Evolutionary conservation across 2,888 invertebrate species (phyloP).

Genomic region (Pseudolycoriella hygida): DNA sequence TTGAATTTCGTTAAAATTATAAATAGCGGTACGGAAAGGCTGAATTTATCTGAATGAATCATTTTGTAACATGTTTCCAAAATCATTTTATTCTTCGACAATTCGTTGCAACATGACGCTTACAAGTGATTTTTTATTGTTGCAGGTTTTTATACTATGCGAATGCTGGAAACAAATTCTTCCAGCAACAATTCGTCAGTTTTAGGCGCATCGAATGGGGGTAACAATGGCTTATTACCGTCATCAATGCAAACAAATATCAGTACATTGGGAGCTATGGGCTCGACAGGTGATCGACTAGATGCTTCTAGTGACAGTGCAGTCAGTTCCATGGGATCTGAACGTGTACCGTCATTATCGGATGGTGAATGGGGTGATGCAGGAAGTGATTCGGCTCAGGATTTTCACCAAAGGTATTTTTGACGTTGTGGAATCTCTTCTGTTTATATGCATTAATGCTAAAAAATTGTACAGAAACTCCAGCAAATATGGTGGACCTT

Average conservation of each 20-base stretch:
- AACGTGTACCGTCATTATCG: constrained; percentile 71
- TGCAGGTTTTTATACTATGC: constrained; percentile 74
- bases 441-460: too few relatives aligned
- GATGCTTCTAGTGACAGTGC: constrained; percentile 83
- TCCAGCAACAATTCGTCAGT: constrained; percentile 28
- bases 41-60: too few relatives aligned
- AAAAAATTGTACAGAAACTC: constrained; percentile 11
- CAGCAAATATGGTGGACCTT: constrained; percentile 49
- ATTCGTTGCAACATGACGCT: too few relatives aligned
- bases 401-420: constrained; percentile 38
- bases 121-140: constrained; percentile 11
- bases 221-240: constrained; percentile 8
- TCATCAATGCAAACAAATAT: constrained; percentile 12
- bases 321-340: constrained; percentile 84
- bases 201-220: constrained; percentile 15
- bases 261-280: constrained; percentile 31
- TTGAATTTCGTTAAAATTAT: too few relatives aligned
- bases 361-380: constrained; percentile 83
- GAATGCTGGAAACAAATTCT: constrained; percentile 48
- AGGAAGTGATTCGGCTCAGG: constrained; percentile 70
- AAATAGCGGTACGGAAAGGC: too few relatives aligned
- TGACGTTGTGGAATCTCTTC: too few relatives aligned
- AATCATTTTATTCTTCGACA: too few relatives aligned
- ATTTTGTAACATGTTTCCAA: too few relatives aligned
- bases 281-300: constrained; percentile 27